Evolutionary conservation across 2,888 invertebrate genomes (phyloP).

Genomic region (Galeopsomyia nigrocyanea): DNA sequence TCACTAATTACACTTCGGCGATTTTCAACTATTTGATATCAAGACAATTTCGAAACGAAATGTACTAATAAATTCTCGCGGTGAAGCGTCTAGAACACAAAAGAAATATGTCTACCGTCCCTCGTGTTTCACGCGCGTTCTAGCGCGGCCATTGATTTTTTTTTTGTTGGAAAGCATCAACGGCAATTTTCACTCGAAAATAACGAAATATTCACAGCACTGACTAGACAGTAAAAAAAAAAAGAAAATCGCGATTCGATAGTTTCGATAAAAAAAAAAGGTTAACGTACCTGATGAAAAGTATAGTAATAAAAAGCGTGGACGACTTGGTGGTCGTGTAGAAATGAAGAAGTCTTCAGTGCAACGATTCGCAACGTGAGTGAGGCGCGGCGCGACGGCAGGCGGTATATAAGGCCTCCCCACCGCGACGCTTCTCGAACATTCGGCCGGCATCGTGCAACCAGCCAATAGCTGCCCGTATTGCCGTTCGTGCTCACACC

Average conservation of each 20-base stretch:
- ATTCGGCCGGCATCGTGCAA: constrained; percentile 6
- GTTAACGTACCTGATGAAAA: too few relatives aligned
- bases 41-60: neutral
- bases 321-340: constrained; percentile 25
- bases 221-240: too few relatives aligned
- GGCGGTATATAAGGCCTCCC: constrained; percentile 57
- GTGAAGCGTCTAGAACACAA: neutral
- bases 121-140: neutral
- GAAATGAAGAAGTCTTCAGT: constrained; percentile 60
- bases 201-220: too few relatives aligned
- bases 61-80: neutral
- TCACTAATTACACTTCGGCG: too few relatives aligned
- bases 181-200: too few relatives aligned
- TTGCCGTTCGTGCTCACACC: neutral
- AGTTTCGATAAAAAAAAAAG: too few relatives aligned
- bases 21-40: too few relatives aligned
- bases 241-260: too few relatives aligned
- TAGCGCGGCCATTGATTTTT: too few relatives aligned
- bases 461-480: constrained; percentile 2
- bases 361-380: constrained; percentile 68
- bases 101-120: constrained; percentile 22
- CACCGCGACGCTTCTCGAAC: constrained; percentile 52
- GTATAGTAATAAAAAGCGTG: constrained; percentile 22
- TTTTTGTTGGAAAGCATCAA: too few relatives aligned
- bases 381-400: constrained; percentile 52